phyloP scores from a whole-genome alignment of 2,797 vertebrate species.

The Neopelma chrysocephalum region DNA sequence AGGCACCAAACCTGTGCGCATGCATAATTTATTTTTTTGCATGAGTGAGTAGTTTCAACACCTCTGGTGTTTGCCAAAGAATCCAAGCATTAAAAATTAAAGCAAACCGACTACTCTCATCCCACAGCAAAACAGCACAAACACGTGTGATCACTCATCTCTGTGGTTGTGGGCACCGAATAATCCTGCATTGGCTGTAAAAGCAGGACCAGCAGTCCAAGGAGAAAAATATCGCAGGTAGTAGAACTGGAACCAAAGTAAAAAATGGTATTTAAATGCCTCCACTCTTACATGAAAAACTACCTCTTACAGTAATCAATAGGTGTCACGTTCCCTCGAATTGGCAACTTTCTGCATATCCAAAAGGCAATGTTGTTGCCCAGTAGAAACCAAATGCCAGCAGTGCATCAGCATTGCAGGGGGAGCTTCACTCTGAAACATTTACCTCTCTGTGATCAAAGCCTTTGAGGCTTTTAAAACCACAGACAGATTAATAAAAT shows the following conservation, averaged over 20 bases:
- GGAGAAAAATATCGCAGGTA: not conserved
- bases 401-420: not conserved
- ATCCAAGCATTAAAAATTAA: not conserved
- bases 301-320: not conserved
- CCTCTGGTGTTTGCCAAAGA: not conserved
- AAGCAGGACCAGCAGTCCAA: not conserved
- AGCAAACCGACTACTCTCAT: not conserved
- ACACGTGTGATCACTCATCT: not conserved
- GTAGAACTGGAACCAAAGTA: not conserved
- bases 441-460: not conserved
- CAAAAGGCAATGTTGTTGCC: not conserved
- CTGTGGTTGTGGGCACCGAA: accelerated
- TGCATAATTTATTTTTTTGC: not conserved
- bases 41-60: not conserved
- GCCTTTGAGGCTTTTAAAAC: not conserved
- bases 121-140: not conserved
- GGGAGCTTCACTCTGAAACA: not conserved
- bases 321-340: not conserved
- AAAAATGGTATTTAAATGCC: not conserved
- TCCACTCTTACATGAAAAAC: not conserved
- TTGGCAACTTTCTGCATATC: not conserved
- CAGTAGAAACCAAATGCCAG: not conserved
- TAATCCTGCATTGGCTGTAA: not conserved
- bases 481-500: not conserved
- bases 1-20: not conserved